A percentile compares a stretch with the other conserved stretches of the same genome.
Conservation (phyloP, 2,797 vertebrate species). For the Ceyx erithaca region DNA sequence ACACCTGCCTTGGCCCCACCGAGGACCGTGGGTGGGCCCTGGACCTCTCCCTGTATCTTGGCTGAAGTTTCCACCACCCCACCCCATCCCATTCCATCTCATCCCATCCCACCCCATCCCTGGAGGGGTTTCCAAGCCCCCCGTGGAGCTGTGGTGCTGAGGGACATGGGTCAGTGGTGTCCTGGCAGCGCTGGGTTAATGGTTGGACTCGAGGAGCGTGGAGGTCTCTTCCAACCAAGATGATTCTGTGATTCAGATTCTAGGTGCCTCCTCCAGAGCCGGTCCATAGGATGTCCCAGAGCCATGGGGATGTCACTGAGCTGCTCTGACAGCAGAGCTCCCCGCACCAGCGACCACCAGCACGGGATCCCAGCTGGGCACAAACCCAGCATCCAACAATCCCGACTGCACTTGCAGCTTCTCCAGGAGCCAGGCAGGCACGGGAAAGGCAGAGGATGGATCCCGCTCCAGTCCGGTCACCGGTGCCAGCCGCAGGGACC, state of each 20-base stretch:
- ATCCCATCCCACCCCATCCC: background rate
- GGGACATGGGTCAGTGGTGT: too few species aligned
- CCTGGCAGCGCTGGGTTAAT: too few species aligned
- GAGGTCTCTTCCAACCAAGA: too few species aligned
- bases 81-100: background rate
- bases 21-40: rapidly evolving
- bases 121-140: too few species aligned
- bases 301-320: background rate
- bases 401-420: background rate
- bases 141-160: too few species aligned
- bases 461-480: background rate
- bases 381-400: background rate
- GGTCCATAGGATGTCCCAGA: background rate
- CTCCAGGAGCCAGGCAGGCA: too few species aligned
- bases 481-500: background rate
- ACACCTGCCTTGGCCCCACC: background rate
- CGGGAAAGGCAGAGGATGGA: background rate
- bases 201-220: too few species aligned
- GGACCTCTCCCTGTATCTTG: rapidly evolving
- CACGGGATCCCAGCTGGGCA: rapidly evolving
- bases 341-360: too few species aligned
- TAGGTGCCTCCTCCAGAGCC: too few species aligned
- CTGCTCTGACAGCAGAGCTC: background rate
- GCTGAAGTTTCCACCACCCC: background rate
- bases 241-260: too few species aligned